Evolutionary conservation across 2,888 invertebrate species (phyloP).

Genomic region (Nowickia ferox): DNA sequence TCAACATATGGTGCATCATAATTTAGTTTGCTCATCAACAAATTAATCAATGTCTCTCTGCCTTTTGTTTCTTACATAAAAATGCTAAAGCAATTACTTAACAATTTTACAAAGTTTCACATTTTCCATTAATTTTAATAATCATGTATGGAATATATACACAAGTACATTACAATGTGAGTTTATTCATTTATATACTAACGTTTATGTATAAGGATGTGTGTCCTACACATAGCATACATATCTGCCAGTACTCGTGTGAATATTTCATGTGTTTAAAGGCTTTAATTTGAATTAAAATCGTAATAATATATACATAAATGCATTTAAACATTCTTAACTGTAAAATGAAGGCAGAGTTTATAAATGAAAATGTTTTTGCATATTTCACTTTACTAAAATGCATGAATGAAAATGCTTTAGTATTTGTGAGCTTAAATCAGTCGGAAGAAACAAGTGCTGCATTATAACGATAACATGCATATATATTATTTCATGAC

Average conservation of each 20-base stretch:
- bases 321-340: neutral
- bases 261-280: neutral
- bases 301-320: neutral
- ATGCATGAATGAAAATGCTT: neutral
- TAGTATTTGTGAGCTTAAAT: neutral
- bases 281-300: neutral
- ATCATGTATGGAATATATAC: neutral
- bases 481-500: neutral
- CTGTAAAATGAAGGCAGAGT: neutral
- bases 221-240: neutral
- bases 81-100: slow-evolving; percentile 12
- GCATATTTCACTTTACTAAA: neutral
- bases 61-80: neutral
- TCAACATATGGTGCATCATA: too few relatives aligned
- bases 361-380: neutral
- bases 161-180: neutral
- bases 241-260: neutral
- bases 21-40: too few relatives aligned
- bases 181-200: neutral
- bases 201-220: neutral
- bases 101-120: neutral
- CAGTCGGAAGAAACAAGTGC: neutral
- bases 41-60: too few relatives aligned
- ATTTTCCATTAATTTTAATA: neutral
- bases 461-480: neutral